These are phyloP conservation scores for Drosophila diplacantha DNA, from an alignment of 2,888 invertebrate genomes.

Conservation along the genomic window DNA sequence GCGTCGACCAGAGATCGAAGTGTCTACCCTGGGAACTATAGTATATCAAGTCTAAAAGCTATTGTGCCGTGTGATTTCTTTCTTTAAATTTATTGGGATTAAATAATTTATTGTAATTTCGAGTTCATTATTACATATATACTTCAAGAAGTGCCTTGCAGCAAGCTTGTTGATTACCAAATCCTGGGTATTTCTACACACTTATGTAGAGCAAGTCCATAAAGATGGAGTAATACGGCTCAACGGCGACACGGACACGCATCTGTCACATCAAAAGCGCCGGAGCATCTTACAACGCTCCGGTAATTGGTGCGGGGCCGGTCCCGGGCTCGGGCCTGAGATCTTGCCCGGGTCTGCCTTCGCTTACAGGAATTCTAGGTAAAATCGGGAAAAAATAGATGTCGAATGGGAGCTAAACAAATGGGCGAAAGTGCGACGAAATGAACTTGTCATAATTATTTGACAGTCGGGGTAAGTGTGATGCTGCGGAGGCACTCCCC, in stretches of 20 bases:
- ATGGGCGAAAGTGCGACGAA: slow-evolving; percentile 69
- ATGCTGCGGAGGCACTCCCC: slow-evolving; percentile 29
- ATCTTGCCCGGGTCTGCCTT: slow-evolving; percentile 30
- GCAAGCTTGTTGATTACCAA: neutral
- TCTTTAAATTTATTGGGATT: neutral
- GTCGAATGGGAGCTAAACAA: slow-evolving; percentile 53
- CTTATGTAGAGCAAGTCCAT: slow-evolving; percentile 8
- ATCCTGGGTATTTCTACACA: neutral
- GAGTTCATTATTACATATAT: too few relatives aligned
- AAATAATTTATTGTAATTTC: neutral
- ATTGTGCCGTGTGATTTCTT: neutral
- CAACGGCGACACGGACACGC: slow-evolving; percentile 35
- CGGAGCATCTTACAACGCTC: slow-evolving; percentile 62
- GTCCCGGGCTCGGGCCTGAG: neutral
- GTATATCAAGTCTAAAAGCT: neutral
- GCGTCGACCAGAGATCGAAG: neutral
- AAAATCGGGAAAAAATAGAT: slow-evolving; percentile 47
- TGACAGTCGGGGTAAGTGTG: slow-evolving; percentile 65
- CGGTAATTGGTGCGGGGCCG: slow-evolving; percentile 66
- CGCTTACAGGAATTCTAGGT: slow-evolving; percentile 60
- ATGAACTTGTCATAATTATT: slow-evolving; percentile 76
- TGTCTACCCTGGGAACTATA: neutral
- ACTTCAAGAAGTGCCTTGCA: neutral
- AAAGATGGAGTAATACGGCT: slow-evolving; percentile 27
- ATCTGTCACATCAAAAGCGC: slow-evolving; percentile 72